Evolutionary conservation across 2,797 vertebrate species (phyloP), one percentile per base, ranked within the genome.

Genomic region (Spizella passerina): DNA sequence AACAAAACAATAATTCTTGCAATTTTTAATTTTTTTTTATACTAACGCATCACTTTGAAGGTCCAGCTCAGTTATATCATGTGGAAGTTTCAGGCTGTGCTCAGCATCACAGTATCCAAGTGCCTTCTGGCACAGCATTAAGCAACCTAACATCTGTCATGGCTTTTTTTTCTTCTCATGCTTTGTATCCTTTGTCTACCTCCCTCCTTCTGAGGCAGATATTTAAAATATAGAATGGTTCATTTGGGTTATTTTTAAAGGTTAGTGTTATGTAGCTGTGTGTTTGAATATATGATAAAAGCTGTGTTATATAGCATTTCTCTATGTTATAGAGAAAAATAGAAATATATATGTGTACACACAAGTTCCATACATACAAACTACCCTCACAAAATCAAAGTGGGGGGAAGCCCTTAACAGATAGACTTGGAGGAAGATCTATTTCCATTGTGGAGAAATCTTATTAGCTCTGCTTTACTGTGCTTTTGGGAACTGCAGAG

Each of bases 121-220:
- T 63, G 82, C 77, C 85, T 96, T 96, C 87, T 94, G 90, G 91
- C 88, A 84, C 32, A 81, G 63, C 12, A 11, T 95, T 93, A 95
- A 94, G 52, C 82, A 94, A 80, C 55, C 63, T 66, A 87, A 93
- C 96, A 96, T 90, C 93, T 96, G 88, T 88, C 52, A 49, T 34
- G 49, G 12, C 13, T 78, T 87, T 82, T 92, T 50, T 77, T 46
- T 21, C 27, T 81, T 75, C 61, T 65, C 12, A 10, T 39, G 16
- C 27, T 90, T 65, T 76, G 32, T 47, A 68, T 69, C 50, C 50
- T 88, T 95, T 94, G 44, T 86, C 61, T 89, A 84, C 30, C 16
- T 66, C 63, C 34, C 17, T 86, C 22, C 10, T 88, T 86, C 38
- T 49, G 75, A 52, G 17, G 46, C 53, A 83, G 61, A 94, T 64